phyloP scores from a whole-genome alignment of 2,888 invertebrate genomes.

The Zaprionus bogoriensis region DNA sequence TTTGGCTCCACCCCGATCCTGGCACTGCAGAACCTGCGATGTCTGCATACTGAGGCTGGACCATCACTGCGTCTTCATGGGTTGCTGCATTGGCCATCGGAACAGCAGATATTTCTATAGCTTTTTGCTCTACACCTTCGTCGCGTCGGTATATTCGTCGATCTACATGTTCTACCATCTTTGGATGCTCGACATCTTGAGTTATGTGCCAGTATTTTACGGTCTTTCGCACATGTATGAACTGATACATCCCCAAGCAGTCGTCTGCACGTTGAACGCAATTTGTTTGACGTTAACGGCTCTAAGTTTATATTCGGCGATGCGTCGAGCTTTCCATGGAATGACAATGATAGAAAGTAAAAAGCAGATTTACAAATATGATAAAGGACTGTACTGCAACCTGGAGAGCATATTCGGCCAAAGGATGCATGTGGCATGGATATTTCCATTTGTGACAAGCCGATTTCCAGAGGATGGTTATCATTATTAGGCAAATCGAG shows the following conservation, averaged over 20 bases:
- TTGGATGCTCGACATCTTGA: background rate
- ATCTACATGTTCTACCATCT: background rate
- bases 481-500: no score
- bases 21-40: slow-evolving; percentile 3
- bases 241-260: no score
- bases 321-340: no score
- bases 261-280: no score
- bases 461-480: no score
- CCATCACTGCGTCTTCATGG: slow-evolving; percentile 9
- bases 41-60: slow-evolving; percentile 6
- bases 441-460: slow-evolving; percentile 6
- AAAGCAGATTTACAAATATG: background rate
- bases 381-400: background rate
- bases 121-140: background rate
- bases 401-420: slow-evolving; percentile 7
- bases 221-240: no score
- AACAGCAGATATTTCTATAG: slow-evolving; percentile 8
- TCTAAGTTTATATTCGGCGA: no score
- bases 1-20: slow-evolving; percentile 2
- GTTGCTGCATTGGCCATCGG: slow-evolving; percentile 11
- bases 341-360: no score
- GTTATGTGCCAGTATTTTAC: no score
- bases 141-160: background rate
- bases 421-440: slow-evolving; percentile 1
- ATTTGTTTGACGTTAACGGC: no score